These are phyloP conservation scores for Acrobasis suavella DNA, from an alignment of 2,888 invertebrate genomes.

Conservation along the genomic window DNA sequence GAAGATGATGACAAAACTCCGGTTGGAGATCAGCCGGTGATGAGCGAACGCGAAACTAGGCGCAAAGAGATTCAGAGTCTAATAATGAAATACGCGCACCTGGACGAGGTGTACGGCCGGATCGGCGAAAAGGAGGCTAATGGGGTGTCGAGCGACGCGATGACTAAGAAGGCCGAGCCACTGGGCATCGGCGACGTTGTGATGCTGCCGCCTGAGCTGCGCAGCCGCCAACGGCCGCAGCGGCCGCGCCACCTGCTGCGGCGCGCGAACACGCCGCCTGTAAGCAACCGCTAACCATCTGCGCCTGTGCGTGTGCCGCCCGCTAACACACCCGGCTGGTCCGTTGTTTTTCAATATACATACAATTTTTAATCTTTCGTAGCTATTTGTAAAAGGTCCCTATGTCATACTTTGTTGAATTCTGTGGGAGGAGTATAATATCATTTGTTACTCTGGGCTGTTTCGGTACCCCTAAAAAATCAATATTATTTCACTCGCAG, in stretches of 20 bases:
- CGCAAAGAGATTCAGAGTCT: constrained; percentile 92
- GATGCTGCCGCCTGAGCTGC: constrained; percentile 72
- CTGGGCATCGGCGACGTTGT: constrained; percentile 70
- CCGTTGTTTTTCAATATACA: constrained; percentile 62
- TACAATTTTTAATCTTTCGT: no score
- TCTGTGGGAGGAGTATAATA: not conserved
- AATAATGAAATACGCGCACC: constrained; percentile 91
- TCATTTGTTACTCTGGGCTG: not conserved
- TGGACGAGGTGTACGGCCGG: constrained; percentile 87
- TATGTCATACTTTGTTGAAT: no score
- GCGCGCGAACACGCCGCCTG: constrained; percentile 81
- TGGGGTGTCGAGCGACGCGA: constrained; percentile 49
- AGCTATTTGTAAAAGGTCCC: no score
- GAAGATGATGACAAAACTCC: constrained; percentile 81
- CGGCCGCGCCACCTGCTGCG: constrained; percentile 76
- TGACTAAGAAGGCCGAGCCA: constrained; percentile 55
- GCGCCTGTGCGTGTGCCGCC: constrained; percentile 66
- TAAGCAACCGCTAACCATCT: constrained; percentile 77
- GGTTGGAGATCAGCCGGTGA: constrained; percentile 76
- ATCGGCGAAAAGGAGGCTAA: constrained; percentile 63
- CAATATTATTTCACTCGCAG: constrained; percentile 20
- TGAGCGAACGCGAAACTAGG: constrained; percentile 89
- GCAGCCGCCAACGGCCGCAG: constrained; percentile 67
- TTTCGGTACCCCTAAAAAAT: not conserved
- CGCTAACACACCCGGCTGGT: constrained; percentile 71